Percentiles rank a stretch among this genome's conserved stretches.
phyloP scores from a whole-genome alignment of 2,888 invertebrate species.

The Pseudoips prasinana region DNA sequence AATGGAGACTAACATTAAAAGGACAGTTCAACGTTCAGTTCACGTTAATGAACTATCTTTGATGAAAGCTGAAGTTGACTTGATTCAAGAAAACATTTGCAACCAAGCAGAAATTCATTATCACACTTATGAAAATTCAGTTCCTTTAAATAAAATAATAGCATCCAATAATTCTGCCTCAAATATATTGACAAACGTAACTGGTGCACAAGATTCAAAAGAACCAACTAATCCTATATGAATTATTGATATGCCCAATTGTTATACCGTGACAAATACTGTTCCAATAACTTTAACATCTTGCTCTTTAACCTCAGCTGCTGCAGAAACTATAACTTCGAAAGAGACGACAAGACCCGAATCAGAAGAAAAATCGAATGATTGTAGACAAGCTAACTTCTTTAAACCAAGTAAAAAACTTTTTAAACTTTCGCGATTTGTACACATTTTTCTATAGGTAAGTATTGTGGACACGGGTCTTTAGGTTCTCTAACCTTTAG shows the following conservation, averaged over 20 bases:
- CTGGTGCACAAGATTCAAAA: slow-evolving; percentile 2
- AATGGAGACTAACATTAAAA: slow-evolving; percentile 26
- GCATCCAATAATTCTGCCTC: slow-evolving; percentile 5
- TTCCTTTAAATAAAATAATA: not conserved
- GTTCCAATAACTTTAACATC: slow-evolving; percentile 13
- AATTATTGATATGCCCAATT: slow-evolving; percentile 14
- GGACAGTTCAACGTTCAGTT: slow-evolving; percentile 2
- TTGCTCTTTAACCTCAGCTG: slow-evolving; percentile 2
- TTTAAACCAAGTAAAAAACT: slow-evolving; percentile 13
- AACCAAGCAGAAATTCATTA: slow-evolving; percentile 7
- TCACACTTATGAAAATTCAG: slow-evolving; percentile 1
- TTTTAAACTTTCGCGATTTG: too few relatives aligned
- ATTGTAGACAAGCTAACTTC: slow-evolving; percentile 15
- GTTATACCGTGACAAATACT: slow-evolving; percentile 8
- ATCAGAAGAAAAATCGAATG: slow-evolving; percentile 9
- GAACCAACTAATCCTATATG: slow-evolving; percentile 11
- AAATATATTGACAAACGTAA: slow-evolving; percentile 7
- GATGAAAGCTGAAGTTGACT: not conserved
- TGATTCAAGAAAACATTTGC: slow-evolving; percentile 9
- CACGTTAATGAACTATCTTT: slow-evolving; percentile 3
- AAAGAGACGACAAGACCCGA: slow-evolving; percentile 5
- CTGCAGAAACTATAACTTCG: not conserved
- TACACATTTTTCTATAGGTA: too few relatives aligned
- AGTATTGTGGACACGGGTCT: too few relatives aligned
- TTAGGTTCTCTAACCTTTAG: too few relatives aligned